Evolutionary conservation across 1,140 invertebrate genomes (phyloP), one percentile per base, ranked within the genome.

Genomic region (Conopomorpha cramerella): DNA sequence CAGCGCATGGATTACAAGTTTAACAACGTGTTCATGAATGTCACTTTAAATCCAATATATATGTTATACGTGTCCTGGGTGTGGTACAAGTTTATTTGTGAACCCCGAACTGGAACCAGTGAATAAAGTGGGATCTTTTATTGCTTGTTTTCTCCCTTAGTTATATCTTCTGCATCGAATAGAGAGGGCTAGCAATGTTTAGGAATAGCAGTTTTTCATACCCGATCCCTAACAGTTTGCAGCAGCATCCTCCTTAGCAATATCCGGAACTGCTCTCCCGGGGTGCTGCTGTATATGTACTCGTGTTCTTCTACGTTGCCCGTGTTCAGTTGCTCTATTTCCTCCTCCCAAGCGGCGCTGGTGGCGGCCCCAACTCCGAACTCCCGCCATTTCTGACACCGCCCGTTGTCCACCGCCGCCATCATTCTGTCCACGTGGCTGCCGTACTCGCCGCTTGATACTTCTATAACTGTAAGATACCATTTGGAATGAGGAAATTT

Each of bases 401-500:
- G 80, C 15, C 83, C 83, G 64, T 84, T 88, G 27, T 86, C 82
- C 0, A 89, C 77, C 1, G 79, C 73, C 1, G 73, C 53, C 1
- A 86, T 79, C 84, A 90, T 87, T 42, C 53, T 78, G 8, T 88
- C 84, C 1, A 83, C 59, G 41, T 82, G 79, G 14, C 81, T 68
- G 0, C 89, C 89, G 53, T 91, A 91, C 59, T 91, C 89, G 0
- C 84, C 84, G 38, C 84, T 84, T 0, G 87, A 85, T 7, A 90
- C 84, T 77, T 92, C 90, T 37, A 91, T 86, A 26, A 91, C 89
- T 90, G 48, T 12, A 79, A 81, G 38, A 10, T 11, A 11, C n/a
- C n/a, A n/a, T n/a, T n/a, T n/a, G n/a, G n/a, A n/a, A n/a, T n/a
- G n/a, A n/a, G n/a, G n/a, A n/a, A n/a, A n/a, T n/a, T n/a, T n/a